Conservation (phyloP, 2,888 invertebrate species). For the Cephonodes hylas region DNA sequence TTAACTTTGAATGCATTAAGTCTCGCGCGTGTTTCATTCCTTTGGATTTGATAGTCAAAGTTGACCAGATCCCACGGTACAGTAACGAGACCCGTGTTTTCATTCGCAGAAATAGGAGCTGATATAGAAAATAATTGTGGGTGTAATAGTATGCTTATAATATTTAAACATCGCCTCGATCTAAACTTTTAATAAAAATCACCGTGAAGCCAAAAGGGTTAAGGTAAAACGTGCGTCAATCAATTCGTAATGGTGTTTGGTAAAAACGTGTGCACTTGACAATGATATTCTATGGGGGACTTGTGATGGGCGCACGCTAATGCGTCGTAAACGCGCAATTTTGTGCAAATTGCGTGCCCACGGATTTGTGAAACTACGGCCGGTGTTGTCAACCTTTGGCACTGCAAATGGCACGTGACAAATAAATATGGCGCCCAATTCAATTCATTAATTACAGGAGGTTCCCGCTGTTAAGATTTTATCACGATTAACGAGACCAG, state of each 20-base stretch:
- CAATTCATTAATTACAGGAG: rapidly evolving
- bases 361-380: not conserved
- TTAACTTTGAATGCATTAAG: too few relatives aligned
- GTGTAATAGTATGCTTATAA: not conserved
- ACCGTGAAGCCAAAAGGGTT: not conserved
- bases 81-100: not conserved
- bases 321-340: conserved; percentile 9
- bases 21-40: too few relatives aligned
- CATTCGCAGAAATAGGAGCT: too few relatives aligned
- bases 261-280: conserved; percentile 1
- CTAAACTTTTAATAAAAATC: not conserved
- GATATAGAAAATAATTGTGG: too few relatives aligned
- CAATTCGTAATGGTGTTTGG: not conserved
- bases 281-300: conserved; percentile 5
- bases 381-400: conserved; percentile 5
- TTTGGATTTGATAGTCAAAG: too few relatives aligned
- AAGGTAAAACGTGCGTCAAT: not conserved
- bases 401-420: not conserved
- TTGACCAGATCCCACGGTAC: too few relatives aligned
- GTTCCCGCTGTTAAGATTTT: not conserved
- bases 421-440: not conserved
- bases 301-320: not conserved
- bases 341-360: conserved; percentile 7
- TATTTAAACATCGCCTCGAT: not conserved
- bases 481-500: not conserved